Evolutionary conservation across 2,797 vertebrate genomes (phyloP).

Genomic region (Peromyscus nudipes): DNA sequence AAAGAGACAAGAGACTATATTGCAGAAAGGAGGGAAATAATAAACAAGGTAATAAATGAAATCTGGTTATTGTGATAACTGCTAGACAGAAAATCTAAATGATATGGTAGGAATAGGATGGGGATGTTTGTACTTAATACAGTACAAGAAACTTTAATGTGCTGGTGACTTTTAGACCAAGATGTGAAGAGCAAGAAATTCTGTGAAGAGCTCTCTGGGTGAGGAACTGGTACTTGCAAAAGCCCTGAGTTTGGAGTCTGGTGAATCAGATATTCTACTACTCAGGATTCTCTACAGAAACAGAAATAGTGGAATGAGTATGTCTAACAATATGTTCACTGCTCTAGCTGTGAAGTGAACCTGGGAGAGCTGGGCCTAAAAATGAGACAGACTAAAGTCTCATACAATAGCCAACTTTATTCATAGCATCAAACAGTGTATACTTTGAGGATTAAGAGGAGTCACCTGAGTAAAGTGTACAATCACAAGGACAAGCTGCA

Average conservation of each 20-base stretch:
- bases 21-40: background rate
- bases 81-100: constrained; percentile 12
- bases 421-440: background rate
- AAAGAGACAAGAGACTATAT: background rate
- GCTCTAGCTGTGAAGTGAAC: background rate
- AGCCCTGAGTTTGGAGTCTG: background rate
- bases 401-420: background rate
- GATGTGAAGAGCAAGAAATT: background rate
- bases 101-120: background rate
- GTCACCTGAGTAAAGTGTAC: background rate
- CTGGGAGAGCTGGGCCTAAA: background rate
- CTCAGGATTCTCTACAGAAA: background rate
- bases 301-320: background rate
- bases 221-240: background rate
- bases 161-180: constrained; percentile 21
- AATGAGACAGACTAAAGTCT: background rate
- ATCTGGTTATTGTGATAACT: constrained; percentile 36
- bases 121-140: background rate
- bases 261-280: background rate
- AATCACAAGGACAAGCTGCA: background rate
- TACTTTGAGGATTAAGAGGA: background rate
- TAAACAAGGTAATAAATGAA: constrained; percentile 54
- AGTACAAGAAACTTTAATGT: background rate
- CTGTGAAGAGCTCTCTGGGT: background rate
- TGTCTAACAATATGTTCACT: background rate